Conservation (phyloP, 2,113 vertebrate species). For the Centropus bengalensis region DNA sequence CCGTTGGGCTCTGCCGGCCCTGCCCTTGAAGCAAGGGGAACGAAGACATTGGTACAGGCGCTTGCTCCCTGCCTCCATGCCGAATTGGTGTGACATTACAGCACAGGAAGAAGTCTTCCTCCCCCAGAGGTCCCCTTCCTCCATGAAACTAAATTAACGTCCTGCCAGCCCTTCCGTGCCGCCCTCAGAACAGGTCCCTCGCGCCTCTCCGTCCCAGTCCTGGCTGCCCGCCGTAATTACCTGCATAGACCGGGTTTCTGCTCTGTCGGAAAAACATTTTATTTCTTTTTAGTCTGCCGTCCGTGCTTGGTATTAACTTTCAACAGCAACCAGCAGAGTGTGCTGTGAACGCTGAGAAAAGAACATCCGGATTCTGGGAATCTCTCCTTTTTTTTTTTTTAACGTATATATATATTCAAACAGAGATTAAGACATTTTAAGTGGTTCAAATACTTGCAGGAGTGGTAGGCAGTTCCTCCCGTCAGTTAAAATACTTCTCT, state of each 20-base stretch:
- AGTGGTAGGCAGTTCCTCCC: neutral
- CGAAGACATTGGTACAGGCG: neutral
- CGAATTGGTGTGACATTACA: neutral
- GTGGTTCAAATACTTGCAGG: neutral
- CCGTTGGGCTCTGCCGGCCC: neutral
- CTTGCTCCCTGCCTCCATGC: neutral
- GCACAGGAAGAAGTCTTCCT: neutral
- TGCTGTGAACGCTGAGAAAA: conserved; percentile 34
- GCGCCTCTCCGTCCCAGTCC: neutral
- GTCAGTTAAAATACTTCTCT: neutral
- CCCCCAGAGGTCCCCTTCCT: neutral
- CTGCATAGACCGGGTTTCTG: neutral
- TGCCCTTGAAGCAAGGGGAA: conserved; percentile 12
- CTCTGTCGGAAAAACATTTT: neutral
- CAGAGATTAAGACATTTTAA: conserved; percentile 18
- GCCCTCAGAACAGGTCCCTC: neutral
- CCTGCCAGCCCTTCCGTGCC: neutral
- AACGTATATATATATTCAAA: neutral
- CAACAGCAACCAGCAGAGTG: conserved; percentile 29
- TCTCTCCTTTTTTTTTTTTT: neutral
- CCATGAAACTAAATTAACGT: neutral
- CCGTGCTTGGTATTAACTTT: neutral
- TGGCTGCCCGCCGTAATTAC: neutral
- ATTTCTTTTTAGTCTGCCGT: neutral
- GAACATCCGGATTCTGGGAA: neutral